A percentile compares a stretch with the other conserved stretches of the same genome.
phyloP scores from a whole-genome alignment of 2,113 vertebrate genomes.

The Pituophis catenifer region DNA sequence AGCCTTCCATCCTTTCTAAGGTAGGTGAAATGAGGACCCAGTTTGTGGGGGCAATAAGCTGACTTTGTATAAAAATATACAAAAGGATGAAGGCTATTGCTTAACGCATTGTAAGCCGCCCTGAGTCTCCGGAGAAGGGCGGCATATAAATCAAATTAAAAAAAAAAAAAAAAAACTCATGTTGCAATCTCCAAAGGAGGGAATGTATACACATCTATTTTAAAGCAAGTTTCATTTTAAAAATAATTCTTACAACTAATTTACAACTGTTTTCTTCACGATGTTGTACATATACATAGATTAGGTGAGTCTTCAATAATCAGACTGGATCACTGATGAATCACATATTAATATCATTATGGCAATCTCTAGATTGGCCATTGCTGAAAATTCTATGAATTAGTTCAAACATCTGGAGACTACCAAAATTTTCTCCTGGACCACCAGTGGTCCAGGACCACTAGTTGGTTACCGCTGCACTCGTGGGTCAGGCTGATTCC shows the following conservation, averaged over 20 bases:
- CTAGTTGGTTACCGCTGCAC: too few species aligned
- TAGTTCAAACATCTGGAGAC: background rate
- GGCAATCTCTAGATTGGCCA: background rate
- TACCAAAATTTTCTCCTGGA: background rate
- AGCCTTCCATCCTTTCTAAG: too few species aligned
- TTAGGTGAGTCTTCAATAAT: background rate
- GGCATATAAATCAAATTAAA: too few species aligned
- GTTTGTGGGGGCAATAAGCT: too few species aligned
- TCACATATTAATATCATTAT: background rate
- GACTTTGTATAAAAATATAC: too few species aligned
- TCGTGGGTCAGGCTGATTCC: background rate
- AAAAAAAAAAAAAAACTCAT: slow-evolving; percentile 27
- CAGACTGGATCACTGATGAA: background rate
- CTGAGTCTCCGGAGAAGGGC: too few species aligned
- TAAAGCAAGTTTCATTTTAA: background rate
- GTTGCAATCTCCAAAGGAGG: background rate
- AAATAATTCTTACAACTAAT: background rate
- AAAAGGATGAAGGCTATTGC: too few species aligned
- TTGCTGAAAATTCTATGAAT: background rate
- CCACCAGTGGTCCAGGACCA: too few species aligned
- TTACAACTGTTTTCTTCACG: background rate
- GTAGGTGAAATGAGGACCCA: too few species aligned
- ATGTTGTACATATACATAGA: background rate
- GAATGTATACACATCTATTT: background rate
- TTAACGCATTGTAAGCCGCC: too few species aligned